Evolutionary conservation across 1,140 invertebrate species (phyloP), one percentile per base, ranked within the genome.

Genomic region (Papilio glaucus): DNA sequence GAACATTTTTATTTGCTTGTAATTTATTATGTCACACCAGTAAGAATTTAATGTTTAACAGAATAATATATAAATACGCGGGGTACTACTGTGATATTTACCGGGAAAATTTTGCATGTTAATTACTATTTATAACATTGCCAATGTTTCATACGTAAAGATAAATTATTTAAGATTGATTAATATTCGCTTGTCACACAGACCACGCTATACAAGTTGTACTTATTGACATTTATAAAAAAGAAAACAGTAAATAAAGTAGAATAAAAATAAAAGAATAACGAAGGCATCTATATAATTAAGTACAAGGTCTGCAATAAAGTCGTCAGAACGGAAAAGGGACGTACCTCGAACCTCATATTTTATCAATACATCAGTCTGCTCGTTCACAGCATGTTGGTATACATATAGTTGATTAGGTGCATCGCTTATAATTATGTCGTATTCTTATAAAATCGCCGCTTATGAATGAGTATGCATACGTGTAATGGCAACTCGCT

Each of bases 281-380:
- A 57, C 49, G 18, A 24, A 10, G 38, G 33, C 26, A 67, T 39
- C 37, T 18, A 42, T 71, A 53, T 72, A 39, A 53, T 42, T 41
- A 80, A 70, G 63, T 45, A 62, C 42, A 29, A 49, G 53, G 67
- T 42, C 71, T 39, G 70, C 68, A 74, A 75, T 79, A 78, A 79
- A 77, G 39, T 72, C 71, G 57, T 72, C 72, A 62, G 63, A 77
- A 77, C 42, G 68, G 68, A 73, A 76, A 74, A 73, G 67, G 72
- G 75, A 74, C 78, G 70, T 69, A 72, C 69, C 71, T 77, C 78
- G 75, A 83, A 77, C 75, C 72, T 74, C 72, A 69, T 53, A 62
- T 69, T 74, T 70, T 71, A 71, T 72, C 61, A 69, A 49, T 60
- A 49, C 39, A 73, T 68, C 69, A 63, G 62, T 67, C 12, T 65